Evolutionary conservation across 2,888 invertebrate genomes (phyloP).

Genomic region (Resseliella maxima): DNA sequence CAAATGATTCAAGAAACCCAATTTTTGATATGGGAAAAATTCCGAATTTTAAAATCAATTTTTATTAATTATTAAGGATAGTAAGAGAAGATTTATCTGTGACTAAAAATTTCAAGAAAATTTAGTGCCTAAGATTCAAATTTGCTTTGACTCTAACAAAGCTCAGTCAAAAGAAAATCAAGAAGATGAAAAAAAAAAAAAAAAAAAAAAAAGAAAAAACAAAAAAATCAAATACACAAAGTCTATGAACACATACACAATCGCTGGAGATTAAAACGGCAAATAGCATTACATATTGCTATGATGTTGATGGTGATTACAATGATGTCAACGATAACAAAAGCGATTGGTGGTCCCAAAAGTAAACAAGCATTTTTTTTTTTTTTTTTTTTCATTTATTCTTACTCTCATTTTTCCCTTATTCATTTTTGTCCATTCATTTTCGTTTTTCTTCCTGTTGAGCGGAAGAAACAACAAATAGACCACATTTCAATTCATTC

Average conservation of each 20-base stretch:
- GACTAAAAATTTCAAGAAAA: no score
- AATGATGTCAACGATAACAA: constrained; percentile 34
- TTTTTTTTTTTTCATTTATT: no score
- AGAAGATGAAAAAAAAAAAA: not conserved
- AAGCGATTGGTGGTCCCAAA: constrained; percentile 28
- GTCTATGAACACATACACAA: constrained; percentile 22
- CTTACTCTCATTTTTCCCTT: not conserved
- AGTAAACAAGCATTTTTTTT: no score
- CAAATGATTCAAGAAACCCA: no score
- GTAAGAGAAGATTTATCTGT: no score
- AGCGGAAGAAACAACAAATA: not conserved
- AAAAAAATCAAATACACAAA: not conserved
- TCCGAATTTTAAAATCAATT: no score
- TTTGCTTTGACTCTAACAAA: no score
- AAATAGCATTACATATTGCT: constrained; percentile 28
- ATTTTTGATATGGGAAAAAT: no score
- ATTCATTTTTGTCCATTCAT: not conserved
- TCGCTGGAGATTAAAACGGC: constrained; percentile 26
- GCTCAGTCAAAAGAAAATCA: no score
- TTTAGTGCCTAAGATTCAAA: no score
- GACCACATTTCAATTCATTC: not conserved
- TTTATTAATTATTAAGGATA: no score
- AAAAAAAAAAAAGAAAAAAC: not conserved
- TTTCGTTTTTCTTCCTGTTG: not conserved
- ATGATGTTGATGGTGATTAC: constrained; percentile 34